Evolutionary conservation across 1,140 invertebrate genomes (phyloP).

Genomic region (Pseudachorutes palmiensis): DNA sequence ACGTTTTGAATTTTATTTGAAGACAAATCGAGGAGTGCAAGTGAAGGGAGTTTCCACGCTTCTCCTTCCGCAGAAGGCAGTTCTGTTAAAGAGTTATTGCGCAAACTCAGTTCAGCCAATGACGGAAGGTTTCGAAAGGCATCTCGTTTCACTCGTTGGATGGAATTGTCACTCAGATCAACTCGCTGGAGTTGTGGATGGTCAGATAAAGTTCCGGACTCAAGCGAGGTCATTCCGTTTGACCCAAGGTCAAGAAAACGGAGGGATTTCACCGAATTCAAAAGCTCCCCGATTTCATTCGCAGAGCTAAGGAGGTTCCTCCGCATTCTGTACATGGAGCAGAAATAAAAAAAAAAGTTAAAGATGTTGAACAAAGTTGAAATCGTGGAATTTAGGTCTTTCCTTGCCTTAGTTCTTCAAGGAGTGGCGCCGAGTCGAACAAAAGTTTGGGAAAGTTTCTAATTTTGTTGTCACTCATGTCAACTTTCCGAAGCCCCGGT

Average conservation of each 20-base stretch:
- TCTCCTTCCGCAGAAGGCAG: conserved; percentile 20
- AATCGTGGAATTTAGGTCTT: too few relatives aligned
- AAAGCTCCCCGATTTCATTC: conserved; percentile 48
- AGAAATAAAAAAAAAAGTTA: too few relatives aligned
- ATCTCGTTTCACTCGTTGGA: conserved; percentile 62
- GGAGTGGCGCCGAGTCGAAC: conserved; percentile 50
- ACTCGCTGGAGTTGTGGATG: conserved; percentile 68
- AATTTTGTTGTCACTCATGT: conserved; percentile 70
- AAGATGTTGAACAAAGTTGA: too few relatives aligned
- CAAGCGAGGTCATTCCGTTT: conserved; percentile 62
- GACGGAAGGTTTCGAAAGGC: conserved; percentile 72
- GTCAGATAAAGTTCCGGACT: conserved; percentile 61
- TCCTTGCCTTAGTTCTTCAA: conserved; percentile 74
- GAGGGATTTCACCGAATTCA: conserved; percentile 65
- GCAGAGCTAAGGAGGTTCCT: conserved; percentile 49
- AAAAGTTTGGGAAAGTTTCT: conserved; percentile 68
- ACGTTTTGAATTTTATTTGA: conserved; percentile 63
- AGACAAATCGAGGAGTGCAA: conserved; percentile 64
- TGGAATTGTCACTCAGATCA: conserved; percentile 67
- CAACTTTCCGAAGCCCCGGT: conserved; percentile 59
- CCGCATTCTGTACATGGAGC: conserved; percentile 26
- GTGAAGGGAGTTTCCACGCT: conserved; percentile 39
- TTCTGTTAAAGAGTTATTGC: conserved; percentile 39
- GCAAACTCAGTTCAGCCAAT: conserved; percentile 64
- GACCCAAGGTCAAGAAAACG: conserved; percentile 65